phyloP scores from a whole-genome alignment of 2,113 vertebrate genomes.

The Cinclus mexicanus region DNA sequence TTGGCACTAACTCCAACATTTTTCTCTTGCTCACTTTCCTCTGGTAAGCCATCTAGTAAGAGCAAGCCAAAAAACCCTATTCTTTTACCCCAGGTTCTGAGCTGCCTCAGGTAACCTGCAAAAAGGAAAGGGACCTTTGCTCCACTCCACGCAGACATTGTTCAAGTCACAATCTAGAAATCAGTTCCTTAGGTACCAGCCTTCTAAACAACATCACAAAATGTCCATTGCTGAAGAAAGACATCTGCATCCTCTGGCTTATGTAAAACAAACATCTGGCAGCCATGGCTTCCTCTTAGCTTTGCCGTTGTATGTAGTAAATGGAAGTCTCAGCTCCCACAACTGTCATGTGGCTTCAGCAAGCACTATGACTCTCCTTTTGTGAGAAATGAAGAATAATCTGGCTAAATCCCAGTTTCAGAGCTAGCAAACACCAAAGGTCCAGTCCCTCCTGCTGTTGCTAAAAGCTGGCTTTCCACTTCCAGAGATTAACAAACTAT shows the following conservation, averaged over 20 bases:
- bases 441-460: constrained; percentile 52
- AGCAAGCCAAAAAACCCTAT: not conserved
- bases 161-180: not conserved
- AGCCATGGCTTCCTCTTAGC: constrained; percentile 34
- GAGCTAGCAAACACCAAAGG: constrained; percentile 41
- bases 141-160: not conserved
- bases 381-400: constrained; percentile 65
- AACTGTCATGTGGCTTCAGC: constrained; percentile 52
- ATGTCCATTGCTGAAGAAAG: constrained; percentile 9
- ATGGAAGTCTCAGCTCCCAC: constrained; percentile 44
- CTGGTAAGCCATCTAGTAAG: not conserved
- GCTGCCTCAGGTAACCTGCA: not conserved
- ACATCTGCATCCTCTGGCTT: constrained; percentile 65
- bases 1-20: not conserved
- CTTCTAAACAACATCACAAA: constrained; percentile 2
- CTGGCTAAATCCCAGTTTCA: constrained; percentile 55
- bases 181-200: constrained; percentile 17
- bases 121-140: not conserved
- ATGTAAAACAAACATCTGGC: constrained; percentile 67
- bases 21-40: not conserved
- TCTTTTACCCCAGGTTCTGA: not conserved
- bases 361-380: constrained; percentile 25
- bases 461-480: constrained; percentile 44
- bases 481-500: constrained; percentile 57
- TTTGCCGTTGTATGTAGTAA: constrained; percentile 36